Percentiles rank a stretch among this genome's conserved stretches.
Evolutionary conservation across 2,888 invertebrate genomes (phyloP).

Genomic region (Drosophila flavopinicola): DNA sequence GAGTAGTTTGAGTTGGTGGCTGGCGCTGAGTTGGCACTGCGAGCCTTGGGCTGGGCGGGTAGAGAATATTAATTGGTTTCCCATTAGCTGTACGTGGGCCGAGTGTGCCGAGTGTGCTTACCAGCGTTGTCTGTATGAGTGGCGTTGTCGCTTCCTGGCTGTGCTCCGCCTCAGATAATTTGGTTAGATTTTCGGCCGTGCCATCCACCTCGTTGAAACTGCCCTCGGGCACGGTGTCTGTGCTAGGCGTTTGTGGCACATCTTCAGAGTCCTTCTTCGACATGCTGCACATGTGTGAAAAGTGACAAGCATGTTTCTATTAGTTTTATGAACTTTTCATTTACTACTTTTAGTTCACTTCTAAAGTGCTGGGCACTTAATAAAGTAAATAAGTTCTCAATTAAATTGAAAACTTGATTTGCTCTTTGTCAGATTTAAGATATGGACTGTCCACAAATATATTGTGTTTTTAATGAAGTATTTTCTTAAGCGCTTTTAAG

Average conservation of each 20-base stretch:
- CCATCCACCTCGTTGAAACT: conserved; percentile 79
- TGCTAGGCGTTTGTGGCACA: conserved; percentile 79
- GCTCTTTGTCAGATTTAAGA: too few species aligned
- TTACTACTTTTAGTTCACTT: neutral
- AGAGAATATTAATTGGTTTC: conserved; percentile 55
- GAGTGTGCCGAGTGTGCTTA: conserved; percentile 85
- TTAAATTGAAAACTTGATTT: too few species aligned
- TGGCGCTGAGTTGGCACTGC: conserved; percentile 71
- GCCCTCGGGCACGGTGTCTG: conserved; percentile 73
- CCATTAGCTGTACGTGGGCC: conserved; percentile 26
- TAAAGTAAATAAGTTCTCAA: too few species aligned
- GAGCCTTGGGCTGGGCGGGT: conserved; percentile 82
- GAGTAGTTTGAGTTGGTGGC: conserved; percentile 83
- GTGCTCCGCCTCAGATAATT: conserved; percentile 67
- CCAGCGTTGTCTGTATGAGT: conserved; percentile 89
- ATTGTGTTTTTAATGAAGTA: too few species aligned
- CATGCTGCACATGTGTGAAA: conserved; percentile 57
- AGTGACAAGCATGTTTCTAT: conserved; percentile 16
- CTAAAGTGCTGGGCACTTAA: too few species aligned
- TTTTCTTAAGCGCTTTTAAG: too few species aligned
- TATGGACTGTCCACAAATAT: too few species aligned
- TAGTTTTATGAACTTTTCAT: conserved; percentile 6
- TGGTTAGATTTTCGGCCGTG: conserved; percentile 65
- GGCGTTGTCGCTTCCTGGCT: conserved; percentile 64
- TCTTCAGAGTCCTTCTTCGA: conserved; percentile 80